phyloP scores from a whole-genome alignment of 2,113 vertebrate species.

The Chitala chitala region DNA sequence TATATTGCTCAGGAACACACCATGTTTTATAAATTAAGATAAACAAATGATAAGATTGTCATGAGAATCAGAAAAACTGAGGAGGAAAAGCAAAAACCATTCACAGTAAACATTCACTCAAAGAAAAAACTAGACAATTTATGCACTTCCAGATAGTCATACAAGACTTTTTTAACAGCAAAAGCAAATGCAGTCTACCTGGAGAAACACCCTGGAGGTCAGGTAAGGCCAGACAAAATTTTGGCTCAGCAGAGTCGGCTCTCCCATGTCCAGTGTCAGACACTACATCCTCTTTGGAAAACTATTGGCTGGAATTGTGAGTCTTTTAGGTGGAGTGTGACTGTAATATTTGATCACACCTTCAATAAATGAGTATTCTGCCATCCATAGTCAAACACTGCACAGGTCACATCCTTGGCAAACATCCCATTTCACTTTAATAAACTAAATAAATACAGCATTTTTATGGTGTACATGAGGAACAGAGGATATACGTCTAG shows the following conservation, averaged over 20 bases:
- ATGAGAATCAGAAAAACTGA: not conserved
- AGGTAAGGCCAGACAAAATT: not conserved
- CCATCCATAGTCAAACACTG: slow-evolving; percentile 11
- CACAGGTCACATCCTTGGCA: slow-evolving; percentile 4
- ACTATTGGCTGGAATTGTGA: slow-evolving; percentile 44
- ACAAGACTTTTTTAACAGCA: not conserved
- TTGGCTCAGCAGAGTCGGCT: not conserved
- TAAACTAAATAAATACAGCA: slow-evolving; percentile 4
- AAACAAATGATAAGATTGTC: too few species aligned
- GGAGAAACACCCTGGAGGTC: not conserved
- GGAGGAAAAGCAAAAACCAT: not conserved
- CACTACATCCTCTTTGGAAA: slow-evolving; percentile 41
- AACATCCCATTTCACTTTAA: not conserved
- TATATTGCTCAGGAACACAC: too few species aligned
- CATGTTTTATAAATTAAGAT: too few species aligned
- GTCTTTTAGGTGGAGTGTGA: slow-evolving; percentile 51
- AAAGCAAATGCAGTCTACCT: not conserved
- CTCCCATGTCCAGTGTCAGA: slow-evolving; percentile 28
- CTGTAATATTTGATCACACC: slow-evolving; percentile 55
- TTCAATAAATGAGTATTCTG: slow-evolving; percentile 41
- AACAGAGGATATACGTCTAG: too few species aligned
- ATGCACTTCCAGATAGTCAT: not conserved
- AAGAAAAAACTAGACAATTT: not conserved
- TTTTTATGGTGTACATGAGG: not conserved
- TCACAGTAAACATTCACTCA: too few species aligned